Percentiles rank a stretch among this genome's conserved stretches.
Conservation (phyloP, 2,113 vertebrate species). For the Pelvicachromis taeniatus region DNA sequence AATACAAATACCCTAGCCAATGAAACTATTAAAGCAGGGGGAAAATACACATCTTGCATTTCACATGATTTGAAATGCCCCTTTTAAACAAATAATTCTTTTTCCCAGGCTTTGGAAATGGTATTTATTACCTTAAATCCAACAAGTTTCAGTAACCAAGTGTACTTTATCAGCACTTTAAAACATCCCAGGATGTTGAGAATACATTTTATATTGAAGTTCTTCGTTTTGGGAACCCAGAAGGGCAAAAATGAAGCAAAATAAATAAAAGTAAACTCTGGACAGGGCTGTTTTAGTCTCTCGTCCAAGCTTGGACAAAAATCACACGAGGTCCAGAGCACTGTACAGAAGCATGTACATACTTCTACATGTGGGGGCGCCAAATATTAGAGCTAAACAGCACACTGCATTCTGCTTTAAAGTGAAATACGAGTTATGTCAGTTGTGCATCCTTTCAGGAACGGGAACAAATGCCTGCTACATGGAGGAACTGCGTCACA, state of each 20-base stretch:
- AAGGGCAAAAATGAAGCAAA: background rate
- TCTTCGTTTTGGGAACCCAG: background rate
- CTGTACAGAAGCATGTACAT: background rate
- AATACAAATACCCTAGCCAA: background rate
- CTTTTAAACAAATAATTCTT: background rate
- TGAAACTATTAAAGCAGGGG: background rate
- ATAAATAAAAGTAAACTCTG: background rate
- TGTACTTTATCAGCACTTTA: background rate
- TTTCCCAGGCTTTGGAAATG: background rate
- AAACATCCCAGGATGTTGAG: background rate
- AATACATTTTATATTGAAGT: background rate
- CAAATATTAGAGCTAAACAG: background rate
- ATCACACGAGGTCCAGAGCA: background rate
- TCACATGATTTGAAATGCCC: background rate
- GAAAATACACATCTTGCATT: background rate
- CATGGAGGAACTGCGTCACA: conserved; percentile 96
- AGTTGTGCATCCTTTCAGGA: conserved; percentile 67
- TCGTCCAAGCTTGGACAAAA: background rate
- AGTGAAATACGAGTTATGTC: background rate
- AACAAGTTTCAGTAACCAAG: fast-evolving
- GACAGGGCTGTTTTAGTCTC: background rate
- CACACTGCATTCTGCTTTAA: background rate
- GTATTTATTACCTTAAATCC: background rate
- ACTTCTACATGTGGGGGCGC: conserved; percentile 24
- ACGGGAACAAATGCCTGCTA: conserved; percentile 95